Percentiles rank a stretch among this genome's conserved stretches.
Evolutionary conservation across 2,113 vertebrate species (phyloP).

Genomic region (Ia io): DNA sequence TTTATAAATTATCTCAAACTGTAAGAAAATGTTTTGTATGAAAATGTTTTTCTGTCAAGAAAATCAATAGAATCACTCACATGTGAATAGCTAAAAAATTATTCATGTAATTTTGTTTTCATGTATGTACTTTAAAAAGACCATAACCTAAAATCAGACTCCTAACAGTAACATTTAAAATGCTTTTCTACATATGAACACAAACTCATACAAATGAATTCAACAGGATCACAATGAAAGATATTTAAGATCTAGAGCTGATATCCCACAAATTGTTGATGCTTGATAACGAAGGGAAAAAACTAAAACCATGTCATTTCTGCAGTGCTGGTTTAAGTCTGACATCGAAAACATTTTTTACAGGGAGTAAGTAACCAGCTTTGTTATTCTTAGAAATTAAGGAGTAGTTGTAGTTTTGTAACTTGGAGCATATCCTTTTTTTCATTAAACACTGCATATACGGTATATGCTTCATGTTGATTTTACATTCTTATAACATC

Average conservation of each 20-base stretch:
- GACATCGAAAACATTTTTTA: neutral
- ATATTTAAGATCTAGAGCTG: neutral
- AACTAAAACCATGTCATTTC: neutral
- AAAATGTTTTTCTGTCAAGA: constrained; percentile 28
- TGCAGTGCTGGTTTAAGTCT: neutral
- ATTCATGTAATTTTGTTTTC: neutral
- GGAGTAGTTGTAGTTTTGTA: neutral
- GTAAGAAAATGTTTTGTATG: neutral
- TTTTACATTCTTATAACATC: constrained; percentile 9
- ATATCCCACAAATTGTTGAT: neutral
- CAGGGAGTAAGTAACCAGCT: neutral
- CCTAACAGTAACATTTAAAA: neutral
- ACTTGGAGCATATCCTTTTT: neutral
- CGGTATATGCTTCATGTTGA: neutral
- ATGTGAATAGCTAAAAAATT: neutral
- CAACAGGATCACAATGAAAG: neutral
- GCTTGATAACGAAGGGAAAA: neutral
- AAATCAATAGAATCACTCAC: constrained; percentile 22
- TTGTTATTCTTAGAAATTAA: constrained; percentile 8
- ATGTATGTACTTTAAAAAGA: neutral
- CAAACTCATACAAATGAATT: neutral
- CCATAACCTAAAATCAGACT: neutral
- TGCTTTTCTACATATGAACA: neutral
- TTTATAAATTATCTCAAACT: constrained; percentile 24
- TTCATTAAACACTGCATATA: neutral